Base-by-base conservation (phyloP, 92 coral and sea anemone genomes). In the Palythoa heliodiscus region DNA sequence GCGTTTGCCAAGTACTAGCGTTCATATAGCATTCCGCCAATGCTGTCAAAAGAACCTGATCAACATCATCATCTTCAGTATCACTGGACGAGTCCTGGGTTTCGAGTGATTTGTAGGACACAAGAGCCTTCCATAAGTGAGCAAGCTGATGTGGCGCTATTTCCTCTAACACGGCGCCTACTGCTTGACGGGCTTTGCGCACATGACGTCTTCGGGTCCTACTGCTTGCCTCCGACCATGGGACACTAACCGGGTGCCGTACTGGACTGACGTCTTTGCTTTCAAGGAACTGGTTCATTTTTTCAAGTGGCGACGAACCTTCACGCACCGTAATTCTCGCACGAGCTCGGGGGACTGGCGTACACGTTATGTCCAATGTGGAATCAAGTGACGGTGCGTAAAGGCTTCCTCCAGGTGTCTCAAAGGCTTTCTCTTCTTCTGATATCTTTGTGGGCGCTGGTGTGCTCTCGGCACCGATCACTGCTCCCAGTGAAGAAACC, bases 151-250 rank as follows among this genome's bases (percentile, higher is more conserved):
- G 83, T 74, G 91, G 91, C 55, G 91, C 91, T 64, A 88, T 85
- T 75, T 88, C 91, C 43, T 84, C 89, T 86, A 88, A 60, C 50
- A 88, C 91, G 80, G 89, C 89, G 71, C 72, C 79, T 47, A 88
- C 90, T 48, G 89, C 89, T 78, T 88, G 91, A 64, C 89, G 40
- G 76, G 91, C 89, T 83, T 88, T 88, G 76, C 91, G 91, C 71
- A 82, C 83, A 88, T 89, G 87, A 48, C 89, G 86, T 71, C 92
- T 67, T 60, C 75, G 73, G 24, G 87, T 86, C 76, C 91, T 67
- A 47, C 54, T 75, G 63, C 86, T 89, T 66, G 91, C 89, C 71
- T 89, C 75, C 60, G 76, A 60, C 91, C 91, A 89, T 75, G 89
- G 85, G 24, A 83, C 53, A 39, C 79, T 76, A 67, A 72, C 74